Percentiles rank a stretch among this genome's conserved stretches.
Evolutionary conservation across 2,888 invertebrate genomes (phyloP).

Genomic region (Agriotes lineatus): DNA sequence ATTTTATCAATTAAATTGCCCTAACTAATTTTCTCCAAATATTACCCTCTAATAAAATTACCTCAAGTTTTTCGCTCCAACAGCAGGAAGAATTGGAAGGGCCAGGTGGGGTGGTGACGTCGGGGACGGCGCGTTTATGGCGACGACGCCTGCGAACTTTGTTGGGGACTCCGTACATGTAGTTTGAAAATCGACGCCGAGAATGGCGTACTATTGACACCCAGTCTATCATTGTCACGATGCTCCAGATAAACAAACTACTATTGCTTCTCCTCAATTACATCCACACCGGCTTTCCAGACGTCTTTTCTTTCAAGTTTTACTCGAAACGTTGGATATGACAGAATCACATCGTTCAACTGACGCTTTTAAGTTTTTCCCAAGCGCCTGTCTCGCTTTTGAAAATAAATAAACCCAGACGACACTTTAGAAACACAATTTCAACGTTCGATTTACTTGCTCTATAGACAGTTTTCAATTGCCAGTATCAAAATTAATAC

Average conservation of each 20-base stretch:
- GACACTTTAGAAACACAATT: too few species aligned
- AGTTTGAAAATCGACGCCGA: constrained; percentile 77
- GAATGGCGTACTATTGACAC: constrained; percentile 82
- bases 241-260: constrained; percentile 2
- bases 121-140: constrained; percentile 45
- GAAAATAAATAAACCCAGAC: too few species aligned
- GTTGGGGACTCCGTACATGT: constrained; percentile 75
- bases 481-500: not conserved
- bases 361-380: too few species aligned
- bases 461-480: too few species aligned
- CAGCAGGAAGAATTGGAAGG: constrained; percentile 62
- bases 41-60: constrained; percentile 39
- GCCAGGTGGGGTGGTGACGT: constrained; percentile 29
- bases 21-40: constrained; percentile 1
- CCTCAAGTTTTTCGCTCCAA: constrained; percentile 63
- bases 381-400: too few species aligned
- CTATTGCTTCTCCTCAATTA: not conserved
- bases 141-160: constrained; percentile 74
- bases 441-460: too few species aligned
- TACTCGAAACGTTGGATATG: too few species aligned
- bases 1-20: not conserved
- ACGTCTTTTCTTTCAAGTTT: too few species aligned
- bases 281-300: not conserved
- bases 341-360: too few species aligned
- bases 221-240: constrained; percentile 78